phyloP scores from a whole-genome alignment of 2,797 vertebrate genomes.

The Chromis chromis region DNA sequence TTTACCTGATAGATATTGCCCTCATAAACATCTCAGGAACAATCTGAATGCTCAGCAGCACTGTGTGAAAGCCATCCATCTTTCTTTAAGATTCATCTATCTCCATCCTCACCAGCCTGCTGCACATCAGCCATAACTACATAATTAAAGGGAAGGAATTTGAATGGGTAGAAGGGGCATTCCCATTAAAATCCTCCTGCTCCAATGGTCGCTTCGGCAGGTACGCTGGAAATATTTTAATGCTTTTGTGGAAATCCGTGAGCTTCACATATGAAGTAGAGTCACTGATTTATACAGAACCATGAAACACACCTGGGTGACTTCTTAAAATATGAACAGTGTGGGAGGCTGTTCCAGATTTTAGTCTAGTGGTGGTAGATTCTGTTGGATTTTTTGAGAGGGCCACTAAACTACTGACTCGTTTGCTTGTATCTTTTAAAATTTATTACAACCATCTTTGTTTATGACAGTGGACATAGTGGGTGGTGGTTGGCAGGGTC shows the following conservation, averaged over 20 bases:
- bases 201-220: constrained; percentile 24
- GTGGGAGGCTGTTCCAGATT: neutral
- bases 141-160: constrained; percentile 37
- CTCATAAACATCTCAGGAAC: constrained; percentile 51
- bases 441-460: too few relatives aligned
- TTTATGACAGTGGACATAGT: too few relatives aligned
- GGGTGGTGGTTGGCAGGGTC: too few relatives aligned
- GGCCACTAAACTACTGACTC: neutral
- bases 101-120: constrained; percentile 46
- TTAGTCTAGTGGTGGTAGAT: neutral
- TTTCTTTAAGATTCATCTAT: constrained; percentile 54
- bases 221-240: constrained; percentile 11
- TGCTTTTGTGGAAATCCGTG: constrained; percentile 19
- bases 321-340: neutral
- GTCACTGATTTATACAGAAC: neutral
- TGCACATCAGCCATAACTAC: constrained; percentile 33
- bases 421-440: neutral
- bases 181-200: constrained; percentile 44
- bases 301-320: neutral
- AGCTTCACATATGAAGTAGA: neutral
- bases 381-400: neutral
- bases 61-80: constrained; percentile 57
- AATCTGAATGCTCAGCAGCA: constrained; percentile 40
- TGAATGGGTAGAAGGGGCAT: constrained; percentile 22
- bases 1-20: constrained; percentile 54